Evolutionary conservation across 2,888 invertebrate genomes (phyloP).

Genomic region (Automeris io): DNA sequence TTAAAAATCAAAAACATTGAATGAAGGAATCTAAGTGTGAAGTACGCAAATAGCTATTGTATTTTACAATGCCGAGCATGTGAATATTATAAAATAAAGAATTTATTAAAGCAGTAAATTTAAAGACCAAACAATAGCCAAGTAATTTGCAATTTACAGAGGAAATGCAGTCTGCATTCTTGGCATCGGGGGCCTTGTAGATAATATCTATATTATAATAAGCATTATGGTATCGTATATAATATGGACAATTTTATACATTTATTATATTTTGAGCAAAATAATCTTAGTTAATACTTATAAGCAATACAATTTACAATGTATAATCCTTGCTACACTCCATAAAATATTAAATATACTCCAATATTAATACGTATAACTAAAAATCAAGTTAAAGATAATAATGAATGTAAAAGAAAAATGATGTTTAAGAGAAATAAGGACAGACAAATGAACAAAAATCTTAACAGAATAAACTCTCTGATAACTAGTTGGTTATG

Average conservation of each 20-base stretch:
- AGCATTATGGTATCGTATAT: background rate
- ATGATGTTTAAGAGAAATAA: no score
- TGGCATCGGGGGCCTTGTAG: constrained; percentile 6
- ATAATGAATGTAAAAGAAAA: no score
- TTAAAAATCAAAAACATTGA: no score
- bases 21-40: background rate
- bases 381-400: no score
- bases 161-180: constrained; percentile 6
- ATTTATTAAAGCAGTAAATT: constrained; percentile 7
- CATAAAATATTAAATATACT: no score
- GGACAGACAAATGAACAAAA: no score
- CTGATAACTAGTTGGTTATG: background rate
- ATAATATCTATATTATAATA: background rate
- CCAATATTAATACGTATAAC: no score
- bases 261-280: no score
- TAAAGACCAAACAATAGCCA: constrained; percentile 8
- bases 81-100: constrained; percentile 5
- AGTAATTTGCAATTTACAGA: constrained; percentile 10
- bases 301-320: no score
- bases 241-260: background rate
- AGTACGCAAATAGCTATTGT: background rate
- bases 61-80: constrained; percentile 4
- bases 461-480: no score
- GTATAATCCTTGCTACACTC: no score
- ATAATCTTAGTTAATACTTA: no score